phyloP scores from a whole-genome alignment of 2,113 vertebrate species.

The Lipophrys pholis region DNA sequence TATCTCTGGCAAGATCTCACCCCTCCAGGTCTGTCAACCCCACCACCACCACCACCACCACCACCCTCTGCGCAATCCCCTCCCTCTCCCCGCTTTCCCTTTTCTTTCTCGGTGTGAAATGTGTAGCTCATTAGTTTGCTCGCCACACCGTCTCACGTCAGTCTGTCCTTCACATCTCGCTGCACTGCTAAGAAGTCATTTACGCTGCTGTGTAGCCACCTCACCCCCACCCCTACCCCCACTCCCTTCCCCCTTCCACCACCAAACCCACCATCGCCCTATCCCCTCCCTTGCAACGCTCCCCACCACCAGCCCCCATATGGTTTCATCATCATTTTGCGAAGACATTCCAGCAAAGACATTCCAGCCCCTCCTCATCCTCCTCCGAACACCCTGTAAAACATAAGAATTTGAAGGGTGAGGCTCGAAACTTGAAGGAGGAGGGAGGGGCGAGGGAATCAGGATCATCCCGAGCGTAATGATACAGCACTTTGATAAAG shows the following conservation, averaged over 20 bases:
- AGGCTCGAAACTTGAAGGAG: conserved; percentile 43
- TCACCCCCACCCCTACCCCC: conserved; percentile 4
- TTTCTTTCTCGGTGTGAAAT: conserved; percentile 66
- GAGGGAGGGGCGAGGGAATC: conserved; percentile 38
- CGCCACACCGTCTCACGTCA: conserved; percentile 76
- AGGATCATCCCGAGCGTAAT: conserved; percentile 81
- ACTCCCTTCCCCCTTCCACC: neutral
- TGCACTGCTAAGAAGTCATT: conserved; percentile 87
- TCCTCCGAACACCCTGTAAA: conserved; percentile 45
- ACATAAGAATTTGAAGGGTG: conserved; percentile 57
- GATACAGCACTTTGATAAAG: conserved; percentile 82
- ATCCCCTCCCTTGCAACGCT: conserved; percentile 44
- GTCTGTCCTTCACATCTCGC: conserved; percentile 87
- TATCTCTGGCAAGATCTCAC: conserved; percentile 54
- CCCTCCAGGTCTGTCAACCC: conserved; percentile 24
- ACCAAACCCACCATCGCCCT: conserved; percentile 2
- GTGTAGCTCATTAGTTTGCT: conserved; percentile 85
- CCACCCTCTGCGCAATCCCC: conserved; percentile 17
- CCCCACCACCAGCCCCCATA: conserved; percentile 73
- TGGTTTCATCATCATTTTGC: conserved; percentile 82
- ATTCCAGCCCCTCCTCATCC: conserved; percentile 8
- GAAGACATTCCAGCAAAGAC: conserved; percentile 48
- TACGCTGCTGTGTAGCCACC: conserved; percentile 66
- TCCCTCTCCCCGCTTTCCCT: conserved; percentile 8
- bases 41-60: neutral